phyloP scores from a whole-genome alignment of 2,797 vertebrate genomes.

The Clarias fuscus region DNA sequence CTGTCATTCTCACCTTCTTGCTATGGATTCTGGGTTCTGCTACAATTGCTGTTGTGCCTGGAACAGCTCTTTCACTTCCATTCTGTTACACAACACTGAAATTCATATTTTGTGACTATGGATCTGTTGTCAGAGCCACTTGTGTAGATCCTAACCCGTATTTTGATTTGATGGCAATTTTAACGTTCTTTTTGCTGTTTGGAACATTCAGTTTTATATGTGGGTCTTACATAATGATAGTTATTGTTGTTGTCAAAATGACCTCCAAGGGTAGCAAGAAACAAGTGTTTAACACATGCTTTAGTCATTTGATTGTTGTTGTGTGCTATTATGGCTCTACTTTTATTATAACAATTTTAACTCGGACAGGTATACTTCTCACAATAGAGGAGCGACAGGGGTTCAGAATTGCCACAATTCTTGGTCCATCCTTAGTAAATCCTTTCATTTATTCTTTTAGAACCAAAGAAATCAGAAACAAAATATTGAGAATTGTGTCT shows the following conservation, averaged over 20 bases:
- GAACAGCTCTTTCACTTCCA: conserved; percentile 52
- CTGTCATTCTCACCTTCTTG: conserved; percentile 39
- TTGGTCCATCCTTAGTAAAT: conserved; percentile 54
- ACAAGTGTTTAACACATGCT: conserved; percentile 55
- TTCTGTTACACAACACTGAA: conserved; percentile 32
- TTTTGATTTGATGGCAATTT: conserved; percentile 40
- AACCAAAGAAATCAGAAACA: conserved; percentile 47
- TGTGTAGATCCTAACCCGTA: conserved; percentile 49
- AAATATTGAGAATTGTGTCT: neutral
- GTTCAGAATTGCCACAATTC: neutral
- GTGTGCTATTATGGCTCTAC: conserved; percentile 19
- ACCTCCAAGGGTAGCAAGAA: conserved; percentile 34
- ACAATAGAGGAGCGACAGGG: conserved; percentile 27
- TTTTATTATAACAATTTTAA: conserved; percentile 12
- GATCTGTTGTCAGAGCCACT: conserved; percentile 61
- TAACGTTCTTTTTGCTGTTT: conserved; percentile 24
- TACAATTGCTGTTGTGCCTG: conserved; percentile 22
- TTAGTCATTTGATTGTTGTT: conserved; percentile 35
- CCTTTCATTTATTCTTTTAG: conserved; percentile 66
- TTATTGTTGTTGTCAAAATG: conserved; percentile 52
- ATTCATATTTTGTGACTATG: conserved; percentile 58
- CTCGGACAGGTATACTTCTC: conserved; percentile 15
- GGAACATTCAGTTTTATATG: conserved; percentile 26
- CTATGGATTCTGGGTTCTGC: conserved; percentile 59
- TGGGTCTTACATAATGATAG: conserved; percentile 24